These are phyloP conservation scores for Epizoanthus scotinus DNA, from an alignment of 92 coral and sea anemone genomes.

Conservation along the genomic window DNA sequence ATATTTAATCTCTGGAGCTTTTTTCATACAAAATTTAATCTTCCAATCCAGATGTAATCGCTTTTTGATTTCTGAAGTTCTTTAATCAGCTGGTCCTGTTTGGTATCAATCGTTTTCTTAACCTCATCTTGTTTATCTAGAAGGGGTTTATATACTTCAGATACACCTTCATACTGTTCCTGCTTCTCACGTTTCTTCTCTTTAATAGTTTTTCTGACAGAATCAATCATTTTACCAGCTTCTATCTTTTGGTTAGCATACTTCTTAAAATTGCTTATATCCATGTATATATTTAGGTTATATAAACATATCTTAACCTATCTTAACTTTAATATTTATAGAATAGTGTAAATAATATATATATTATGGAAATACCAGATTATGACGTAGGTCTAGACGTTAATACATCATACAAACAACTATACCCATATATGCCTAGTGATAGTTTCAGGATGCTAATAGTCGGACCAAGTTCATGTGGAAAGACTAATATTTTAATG, in stretches of 20 bases:
- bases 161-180: background rate
- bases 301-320: background rate
- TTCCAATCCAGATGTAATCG: background rate
- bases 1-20: background rate
- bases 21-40: background rate
- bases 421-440: too few relatives aligned
- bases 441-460: too few relatives aligned
- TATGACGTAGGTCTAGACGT: too few relatives aligned
- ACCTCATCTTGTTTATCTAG: background rate
- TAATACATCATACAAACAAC: too few relatives aligned
- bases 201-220: background rate
- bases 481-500: background rate
- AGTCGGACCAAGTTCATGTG: too few relatives aligned
- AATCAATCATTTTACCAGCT: background rate
- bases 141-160: conserved; percentile 24
- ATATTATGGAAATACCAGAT: too few relatives aligned
- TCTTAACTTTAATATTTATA: too few relatives aligned
- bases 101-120: background rate
- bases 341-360: too few relatives aligned
- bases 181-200: background rate
- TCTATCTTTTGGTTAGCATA: background rate
- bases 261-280: background rate
- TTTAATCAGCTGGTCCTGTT: background rate
- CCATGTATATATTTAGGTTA: conserved; percentile 22
- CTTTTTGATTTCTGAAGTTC: conserved; percentile 8